Conservation (phyloP, 2,113 vertebrate genomes). For the Gorsachius goisagi region DNA sequence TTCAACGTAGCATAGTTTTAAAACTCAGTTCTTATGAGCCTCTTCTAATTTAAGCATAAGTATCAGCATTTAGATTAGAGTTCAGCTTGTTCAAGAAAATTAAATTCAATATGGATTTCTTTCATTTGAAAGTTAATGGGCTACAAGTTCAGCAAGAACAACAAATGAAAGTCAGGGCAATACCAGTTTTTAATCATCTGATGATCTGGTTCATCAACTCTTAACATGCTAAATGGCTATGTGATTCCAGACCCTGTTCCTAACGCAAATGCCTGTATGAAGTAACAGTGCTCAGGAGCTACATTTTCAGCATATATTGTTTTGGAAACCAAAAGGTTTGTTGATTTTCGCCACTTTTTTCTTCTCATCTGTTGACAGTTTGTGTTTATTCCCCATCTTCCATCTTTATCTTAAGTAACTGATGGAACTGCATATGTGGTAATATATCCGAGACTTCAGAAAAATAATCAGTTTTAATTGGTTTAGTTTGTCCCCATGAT, state of each 20-base stretch:
- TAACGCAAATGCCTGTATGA: neutral
- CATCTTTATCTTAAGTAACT: neutral
- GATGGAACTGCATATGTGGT: neutral
- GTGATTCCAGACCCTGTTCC: neutral
- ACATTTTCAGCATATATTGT: neutral
- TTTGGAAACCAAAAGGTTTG: neutral
- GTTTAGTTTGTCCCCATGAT: neutral
- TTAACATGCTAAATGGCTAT: neutral
- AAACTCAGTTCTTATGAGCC: neutral
- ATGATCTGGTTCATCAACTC: neutral
- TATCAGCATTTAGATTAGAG: neutral
- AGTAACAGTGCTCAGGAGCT: neutral
- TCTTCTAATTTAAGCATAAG: neutral
- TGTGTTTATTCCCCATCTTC: neutral
- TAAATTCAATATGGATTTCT: neutral
- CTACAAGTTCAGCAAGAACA: neutral
- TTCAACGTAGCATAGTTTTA: neutral
- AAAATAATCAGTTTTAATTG: neutral
- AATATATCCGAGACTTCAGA: neutral
- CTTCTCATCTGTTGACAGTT: neutral
- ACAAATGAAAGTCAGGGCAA: neutral
- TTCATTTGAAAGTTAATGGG: neutral
- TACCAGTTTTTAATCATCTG: neutral
- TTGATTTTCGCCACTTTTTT: neutral
- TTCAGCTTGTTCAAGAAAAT: neutral